phyloP scores from a whole-genome alignment of 2,797 vertebrate species.

The Fundulus diaphanus region DNA sequence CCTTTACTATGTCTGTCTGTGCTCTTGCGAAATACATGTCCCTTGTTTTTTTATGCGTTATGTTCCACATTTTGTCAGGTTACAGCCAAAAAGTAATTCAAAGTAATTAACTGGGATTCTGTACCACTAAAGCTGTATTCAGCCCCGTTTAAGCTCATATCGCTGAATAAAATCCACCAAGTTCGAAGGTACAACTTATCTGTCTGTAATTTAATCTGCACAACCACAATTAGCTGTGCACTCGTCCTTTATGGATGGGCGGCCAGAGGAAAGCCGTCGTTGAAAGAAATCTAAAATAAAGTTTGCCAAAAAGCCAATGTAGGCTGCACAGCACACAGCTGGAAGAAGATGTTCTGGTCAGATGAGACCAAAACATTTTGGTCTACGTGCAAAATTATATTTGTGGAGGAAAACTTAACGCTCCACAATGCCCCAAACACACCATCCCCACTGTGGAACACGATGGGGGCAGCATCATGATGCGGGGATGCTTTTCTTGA shows the following conservation, averaged over 20 bases:
- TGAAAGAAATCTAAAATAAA: no score
- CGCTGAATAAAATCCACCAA: neutral
- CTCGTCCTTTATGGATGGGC: no score
- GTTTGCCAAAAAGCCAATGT: no score
- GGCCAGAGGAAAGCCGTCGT: no score
- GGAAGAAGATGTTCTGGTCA: no score
- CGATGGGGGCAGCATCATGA: neutral
- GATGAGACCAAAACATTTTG: no score
- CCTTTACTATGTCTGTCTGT: constrained; percentile 22
- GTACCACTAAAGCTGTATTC: neutral
- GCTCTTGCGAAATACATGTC: neutral
- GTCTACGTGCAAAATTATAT: no score
- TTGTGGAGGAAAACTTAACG: no score
- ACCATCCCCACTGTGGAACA: no score
- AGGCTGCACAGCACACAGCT: no score
- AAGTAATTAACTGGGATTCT: neutral
- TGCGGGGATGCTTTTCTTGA: neutral
- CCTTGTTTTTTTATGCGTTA: neutral
- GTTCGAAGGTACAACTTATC: neutral
- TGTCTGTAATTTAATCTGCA: neutral
- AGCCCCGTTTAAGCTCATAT: neutral
- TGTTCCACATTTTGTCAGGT: neutral
- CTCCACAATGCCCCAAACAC: no score
- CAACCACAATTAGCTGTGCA: neutral
- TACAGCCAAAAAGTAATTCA: neutral